Conservation (phyloP, 2,888 invertebrate genomes). For the Automeris io region DNA sequence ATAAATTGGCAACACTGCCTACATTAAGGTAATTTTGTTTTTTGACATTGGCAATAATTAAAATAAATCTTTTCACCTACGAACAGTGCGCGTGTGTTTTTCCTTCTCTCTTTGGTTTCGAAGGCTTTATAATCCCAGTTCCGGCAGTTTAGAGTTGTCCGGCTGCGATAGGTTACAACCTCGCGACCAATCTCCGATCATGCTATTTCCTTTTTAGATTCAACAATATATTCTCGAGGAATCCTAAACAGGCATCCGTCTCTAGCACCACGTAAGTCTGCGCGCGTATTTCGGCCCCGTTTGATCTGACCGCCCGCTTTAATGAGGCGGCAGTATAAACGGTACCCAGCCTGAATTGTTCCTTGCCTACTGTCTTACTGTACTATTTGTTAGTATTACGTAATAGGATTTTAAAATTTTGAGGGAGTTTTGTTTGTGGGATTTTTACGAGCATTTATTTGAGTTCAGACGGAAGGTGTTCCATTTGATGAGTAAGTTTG, state of each 20-base stretch:
- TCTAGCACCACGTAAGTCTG: constrained; percentile 51
- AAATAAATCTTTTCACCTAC: no score
- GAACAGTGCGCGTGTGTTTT: no score
- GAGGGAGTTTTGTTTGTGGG: constrained; percentile 30
- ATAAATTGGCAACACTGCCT: no score
- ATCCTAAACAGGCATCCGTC: constrained; percentile 15
- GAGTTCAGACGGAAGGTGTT: constrained; percentile 5
- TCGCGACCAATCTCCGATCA: neutral
- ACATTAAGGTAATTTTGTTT: no score
- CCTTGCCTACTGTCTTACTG: constrained; percentile 46
- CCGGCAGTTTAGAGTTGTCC: no score
- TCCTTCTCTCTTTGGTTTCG: no score
- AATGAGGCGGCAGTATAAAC: constrained; percentile 66
- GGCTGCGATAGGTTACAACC: no score
- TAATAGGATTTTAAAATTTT: constrained; percentile 32
- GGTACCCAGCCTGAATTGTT: constrained; percentile 67
- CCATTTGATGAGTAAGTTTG: constrained; percentile 17
- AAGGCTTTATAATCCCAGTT: no score
- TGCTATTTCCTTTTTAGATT: constrained; percentile 3
- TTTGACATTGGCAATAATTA: no score
- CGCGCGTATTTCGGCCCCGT: constrained; percentile 76
- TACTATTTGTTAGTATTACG: constrained; percentile 49
- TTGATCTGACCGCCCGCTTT: constrained; percentile 79
- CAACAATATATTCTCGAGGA: constrained; percentile 4
- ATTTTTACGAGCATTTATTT: constrained; percentile 7